phyloP scores from a whole-genome alignment of 1,140 invertebrate genomes.

The Drosophila prosaltans region DNA sequence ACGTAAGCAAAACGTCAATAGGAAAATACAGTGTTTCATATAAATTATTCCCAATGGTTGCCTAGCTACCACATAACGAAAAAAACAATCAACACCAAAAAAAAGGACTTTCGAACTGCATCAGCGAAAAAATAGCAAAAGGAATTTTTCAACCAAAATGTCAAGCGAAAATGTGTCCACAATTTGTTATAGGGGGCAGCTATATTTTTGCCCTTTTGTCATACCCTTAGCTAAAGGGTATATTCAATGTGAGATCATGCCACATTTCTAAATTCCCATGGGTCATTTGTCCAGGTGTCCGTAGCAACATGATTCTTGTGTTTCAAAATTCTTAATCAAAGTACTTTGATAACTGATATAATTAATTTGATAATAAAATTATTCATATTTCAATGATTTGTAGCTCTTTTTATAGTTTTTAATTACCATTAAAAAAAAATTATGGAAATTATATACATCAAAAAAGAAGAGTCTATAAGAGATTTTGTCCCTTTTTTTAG shows the following conservation, averaged over 20 bases:
- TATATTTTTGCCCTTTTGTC: not conserved
- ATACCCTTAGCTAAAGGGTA: not conserved
- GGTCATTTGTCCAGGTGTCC: no score
- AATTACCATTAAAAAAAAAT: no score
- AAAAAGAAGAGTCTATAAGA: no score
- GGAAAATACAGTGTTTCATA: conserved; percentile 30
- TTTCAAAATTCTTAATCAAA: no score
- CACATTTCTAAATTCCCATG: no score
- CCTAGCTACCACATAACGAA: conserved; percentile 14
- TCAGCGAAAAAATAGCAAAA: conserved; percentile 19
- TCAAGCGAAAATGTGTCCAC: conserved; percentile 32
- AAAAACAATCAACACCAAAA: conserved; percentile 3
- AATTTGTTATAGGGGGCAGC: conserved; percentile 16
- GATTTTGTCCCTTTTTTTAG: no score
- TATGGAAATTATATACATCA: no score
- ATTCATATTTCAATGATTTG: no score
- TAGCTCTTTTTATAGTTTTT: no score
- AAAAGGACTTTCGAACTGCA: conserved; percentile 9
- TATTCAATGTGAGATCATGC: not conserved
- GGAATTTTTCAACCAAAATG: conserved; percentile 24
- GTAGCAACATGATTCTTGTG: no score
- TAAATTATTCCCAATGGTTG: conserved; percentile 41
- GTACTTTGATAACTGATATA: no score
- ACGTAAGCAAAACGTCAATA: conserved; percentile 29
- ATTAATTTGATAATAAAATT: no score